Evolutionary conservation across 2,888 invertebrate genomes (phyloP).

Genomic region (Gortyna flavago): DNA sequence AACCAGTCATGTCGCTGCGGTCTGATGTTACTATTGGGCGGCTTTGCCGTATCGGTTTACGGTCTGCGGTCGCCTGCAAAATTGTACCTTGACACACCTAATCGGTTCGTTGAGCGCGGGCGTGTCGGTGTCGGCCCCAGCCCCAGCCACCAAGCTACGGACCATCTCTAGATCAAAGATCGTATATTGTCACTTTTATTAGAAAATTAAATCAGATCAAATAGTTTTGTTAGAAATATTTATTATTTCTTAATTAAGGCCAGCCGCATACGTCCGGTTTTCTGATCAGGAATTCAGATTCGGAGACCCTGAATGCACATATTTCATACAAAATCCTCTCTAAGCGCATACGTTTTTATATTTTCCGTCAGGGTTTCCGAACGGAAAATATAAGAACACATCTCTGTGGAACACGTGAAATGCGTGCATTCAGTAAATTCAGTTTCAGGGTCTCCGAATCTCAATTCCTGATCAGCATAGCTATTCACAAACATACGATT

Average conservation of each 20-base stretch:
- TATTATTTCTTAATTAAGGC: not conserved
- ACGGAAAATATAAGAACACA: no score
- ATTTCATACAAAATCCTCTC: no score
- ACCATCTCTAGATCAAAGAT: not conserved
- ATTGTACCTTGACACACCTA: not conserved
- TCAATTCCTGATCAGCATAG: no score
- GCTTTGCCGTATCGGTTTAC: not conserved
- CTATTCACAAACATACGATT: no score
- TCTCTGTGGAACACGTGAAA: no score
- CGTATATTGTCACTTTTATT: not conserved
- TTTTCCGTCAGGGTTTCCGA: no score
- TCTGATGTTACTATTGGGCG: not conserved
- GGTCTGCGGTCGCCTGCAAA: not conserved
- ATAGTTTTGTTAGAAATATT: not conserved
- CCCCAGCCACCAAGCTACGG: not conserved
- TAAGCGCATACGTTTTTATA: no score
- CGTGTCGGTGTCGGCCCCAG: not conserved
- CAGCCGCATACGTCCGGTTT: no score
- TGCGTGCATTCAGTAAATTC: no score
- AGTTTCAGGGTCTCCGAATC: no score
- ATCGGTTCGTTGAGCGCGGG: not conserved
- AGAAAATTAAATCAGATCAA: not conserved
- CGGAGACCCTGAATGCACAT: no score
- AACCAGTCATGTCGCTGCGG: not conserved
- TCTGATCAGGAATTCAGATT: no score